Base-by-base conservation (phyloP, 1,140 invertebrate species). In the Hypothenemus hampei region DNA sequence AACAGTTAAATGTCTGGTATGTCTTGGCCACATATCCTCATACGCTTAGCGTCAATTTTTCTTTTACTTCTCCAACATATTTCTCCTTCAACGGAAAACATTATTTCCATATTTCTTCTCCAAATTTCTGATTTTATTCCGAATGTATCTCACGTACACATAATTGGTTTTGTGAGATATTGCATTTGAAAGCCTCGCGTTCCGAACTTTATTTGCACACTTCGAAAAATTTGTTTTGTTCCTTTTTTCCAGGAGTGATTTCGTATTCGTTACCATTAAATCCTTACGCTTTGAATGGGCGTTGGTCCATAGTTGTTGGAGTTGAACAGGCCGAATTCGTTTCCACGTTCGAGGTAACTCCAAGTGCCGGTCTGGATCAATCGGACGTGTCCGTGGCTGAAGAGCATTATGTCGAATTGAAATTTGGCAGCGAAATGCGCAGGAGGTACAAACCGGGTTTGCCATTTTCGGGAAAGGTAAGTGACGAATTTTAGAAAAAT, bases 381-480 rank as follows among this genome's bases (percentile, higher is more conserved):
- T 69, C 76, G 1, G 78, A 79, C 33, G 72, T 79, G 0, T 77
- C 79, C 2, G 80, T 79, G 8, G 79, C 78, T 23, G 80, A 83
- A 61, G 79, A 81, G 62, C 81, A 83, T 60, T 83, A 78, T 60
- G 81, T 83, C 1, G 80, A 83, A 59, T 69, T 83, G 35, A 66
- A 78, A 16, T 83, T 83, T 57, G 78, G 79, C 20, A 75, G 73
- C 19, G 80, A 78, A 51, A 83, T 81, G 78, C 61, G 79, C 11
- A 65, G 80, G 16, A 64, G 78, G 37, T 83, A 82, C 66, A 83
- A 83, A 54, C 81, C 81, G 11, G 80, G 80, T 37, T 65, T 83
- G 23, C 80, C 81, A 8, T 82, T 81, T 65, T 72, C 79, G 41
- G 81, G 80, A 62, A 76, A 80, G 69, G 81, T 81, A 59, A 41